Evolutionary conservation across 2,888 invertebrate species (phyloP).

Genomic region (Eurytoma adleriae): DNA sequence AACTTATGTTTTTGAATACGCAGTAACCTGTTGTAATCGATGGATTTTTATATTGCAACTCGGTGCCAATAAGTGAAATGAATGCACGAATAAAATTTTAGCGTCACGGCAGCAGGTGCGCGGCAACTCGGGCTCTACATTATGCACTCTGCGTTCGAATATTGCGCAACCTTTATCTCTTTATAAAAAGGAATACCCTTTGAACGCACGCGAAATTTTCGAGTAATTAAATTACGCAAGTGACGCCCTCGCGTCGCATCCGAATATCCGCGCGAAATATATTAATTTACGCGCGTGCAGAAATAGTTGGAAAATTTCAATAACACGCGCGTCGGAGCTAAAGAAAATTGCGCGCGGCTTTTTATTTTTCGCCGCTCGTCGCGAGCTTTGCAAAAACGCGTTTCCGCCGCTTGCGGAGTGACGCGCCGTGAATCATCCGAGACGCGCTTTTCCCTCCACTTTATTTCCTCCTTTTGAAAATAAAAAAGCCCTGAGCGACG

Average conservation of each 20-base stretch:
- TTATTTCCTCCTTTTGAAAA: not conserved
- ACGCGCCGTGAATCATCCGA: slow-evolving; percentile 23
- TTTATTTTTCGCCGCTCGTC: not conserved
- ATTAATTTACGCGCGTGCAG: not conserved
- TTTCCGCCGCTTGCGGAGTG: not conserved
- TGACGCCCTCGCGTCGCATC: not conserved
- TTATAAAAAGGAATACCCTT: not conserved
- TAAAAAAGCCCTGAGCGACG: slow-evolving; percentile 4
- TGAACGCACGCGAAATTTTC: not conserved
- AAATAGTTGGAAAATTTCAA: not conserved
- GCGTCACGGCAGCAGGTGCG: not conserved
- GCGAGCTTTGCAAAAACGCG: not conserved
- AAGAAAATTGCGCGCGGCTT: not conserved
- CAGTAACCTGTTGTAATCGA: too few species aligned
- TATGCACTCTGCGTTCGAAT: not conserved
- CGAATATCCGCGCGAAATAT: not conserved
- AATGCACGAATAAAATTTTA: not conserved
- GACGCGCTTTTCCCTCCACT: not conserved
- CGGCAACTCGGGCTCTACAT: not conserved
- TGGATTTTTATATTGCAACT: not conserved
- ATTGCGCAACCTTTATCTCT: not conserved
- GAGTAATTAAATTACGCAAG: not conserved
- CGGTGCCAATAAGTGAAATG: not conserved
- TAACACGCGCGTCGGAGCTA: not conserved
- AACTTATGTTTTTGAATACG: too few species aligned